Base-by-base conservation (phyloP, 2,888 invertebrate species). In the Caenorhabditis japonica region DNA sequence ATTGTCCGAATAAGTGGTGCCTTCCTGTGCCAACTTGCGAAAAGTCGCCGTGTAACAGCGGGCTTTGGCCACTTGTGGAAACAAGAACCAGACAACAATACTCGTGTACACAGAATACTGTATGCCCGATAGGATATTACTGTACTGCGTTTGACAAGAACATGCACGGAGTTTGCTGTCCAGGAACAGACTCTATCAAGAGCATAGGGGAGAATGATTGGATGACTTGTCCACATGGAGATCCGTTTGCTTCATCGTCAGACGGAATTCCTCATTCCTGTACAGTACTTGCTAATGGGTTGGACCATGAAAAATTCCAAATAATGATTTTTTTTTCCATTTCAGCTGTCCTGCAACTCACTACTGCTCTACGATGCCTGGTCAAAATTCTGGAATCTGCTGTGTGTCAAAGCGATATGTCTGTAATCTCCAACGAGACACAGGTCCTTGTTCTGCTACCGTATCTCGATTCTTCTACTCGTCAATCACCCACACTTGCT, bases 351-450 rank as follows among this genome's bases (percentile, higher is more conserved):
- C 83, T 4, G 55, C 76, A 2, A 83, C 84, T 4, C 84, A 84
- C 53, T 84, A 84, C 44, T 84, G 84, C 39, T 55, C 71, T n/a
- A 80, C 84, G 4, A 72, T 74, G 49, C 75, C 82, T 1, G 76
- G 75, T 12, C 59, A 69, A 39, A 47, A 49, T 15, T 46, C 73
- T 0, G 84, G 84, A 46, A 75, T 82, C 19, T 84, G 84, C 49
- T 84, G 84, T 55, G 80, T 83, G 2, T 81, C 84, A 1, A 84
- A 84, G 60, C 47, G 83, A 27, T 76, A 78, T 47, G 84, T 83
- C 5, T 84, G 84, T 55, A 82, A 84, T 27, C 62, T 81, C 10
- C 64, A 56, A 44, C 17, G 39, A 15, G 82, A 84, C 39, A 43
- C 72, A 4, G 84, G 84, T 7, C 75, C 78, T 5, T 84, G 84